These are phyloP conservation scores for Microchrysa polita DNA, from an alignment of 2,888 invertebrate genomes.

Conservation along the genomic window DNA sequence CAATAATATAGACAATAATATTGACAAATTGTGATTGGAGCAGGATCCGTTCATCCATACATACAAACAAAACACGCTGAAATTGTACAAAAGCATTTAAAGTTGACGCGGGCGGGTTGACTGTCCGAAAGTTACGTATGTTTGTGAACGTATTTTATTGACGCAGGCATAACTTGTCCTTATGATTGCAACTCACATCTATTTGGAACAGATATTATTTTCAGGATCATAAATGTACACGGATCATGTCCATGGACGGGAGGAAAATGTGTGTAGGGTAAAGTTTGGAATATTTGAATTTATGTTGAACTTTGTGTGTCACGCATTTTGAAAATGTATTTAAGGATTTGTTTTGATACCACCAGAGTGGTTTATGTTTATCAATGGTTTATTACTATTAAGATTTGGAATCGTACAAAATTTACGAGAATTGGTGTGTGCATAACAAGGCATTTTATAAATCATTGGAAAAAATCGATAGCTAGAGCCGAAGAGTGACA, in stretches of 20 bases:
- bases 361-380: too few species aligned
- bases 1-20: conserved; percentile 39
- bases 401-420: too few species aligned
- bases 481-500: too few species aligned
- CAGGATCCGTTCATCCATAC: conserved; percentile 9
- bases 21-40: conserved; percentile 40
- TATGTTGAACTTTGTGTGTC: background rate
- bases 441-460: too few species aligned
- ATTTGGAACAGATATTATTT: background rate
- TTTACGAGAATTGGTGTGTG: too few species aligned
- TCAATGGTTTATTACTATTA: too few species aligned
- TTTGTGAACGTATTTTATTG: conserved; percentile 12
- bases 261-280: background rate
- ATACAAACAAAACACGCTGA: too few species aligned
- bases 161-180: conserved; percentile 1
- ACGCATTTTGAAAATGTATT: background rate
- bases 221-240: background rate
- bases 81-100: background rate
- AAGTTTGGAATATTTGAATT: background rate
- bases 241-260: background rate
- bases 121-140: background rate
- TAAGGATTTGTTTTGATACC: too few species aligned
- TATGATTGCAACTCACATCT: conserved; percentile 26
- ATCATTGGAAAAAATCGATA: too few species aligned
- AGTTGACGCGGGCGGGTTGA: background rate